Base-by-base conservation (phyloP, 2,888 invertebrate species). In the Tipula helvola region DNA sequence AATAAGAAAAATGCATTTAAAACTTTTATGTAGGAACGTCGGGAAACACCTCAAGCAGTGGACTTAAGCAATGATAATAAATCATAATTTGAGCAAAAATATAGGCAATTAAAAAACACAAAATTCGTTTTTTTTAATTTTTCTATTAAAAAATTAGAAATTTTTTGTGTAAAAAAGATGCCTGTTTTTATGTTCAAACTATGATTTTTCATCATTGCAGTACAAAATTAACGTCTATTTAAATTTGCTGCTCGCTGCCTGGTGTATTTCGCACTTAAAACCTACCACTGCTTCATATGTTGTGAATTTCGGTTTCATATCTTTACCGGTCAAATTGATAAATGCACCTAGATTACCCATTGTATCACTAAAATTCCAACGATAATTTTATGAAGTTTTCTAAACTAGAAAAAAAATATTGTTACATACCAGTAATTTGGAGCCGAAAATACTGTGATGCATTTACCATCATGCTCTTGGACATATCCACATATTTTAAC, bases 321-420 rank as follows among this genome's bases (percentile, higher is more conserved):
- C 96, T 91, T 95, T 95, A 87, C 99, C 99, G 88, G 95, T 96
- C 91, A 99, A 94, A 89, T 95, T 98, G 90, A 99, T 98, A 92
- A 97, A 99, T 89, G 99, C 99, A 90, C 99, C 99, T 92, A 96
- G 95, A 93, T 99, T 99, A 89, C 98, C 98, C 97, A 99, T 99
- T 87, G 98, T 97, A 95, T 99, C 99, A 94, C 98, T 98, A 92
- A 71, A 93, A 93, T 7, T 42, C 1, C 84, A 39, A 86, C 44
- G 28, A 36, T 8, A 83, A 52, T 52, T n/a, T 13, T 71, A 71
- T 10, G 39, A 85, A 86, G 86, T 87, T 57, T 86, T 52, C 52
- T 16, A 3, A 86, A 47, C 5, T 47, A 18, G 13, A 86, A 86
- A 18, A 57, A 57, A 16, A 13, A 41, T 83, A 3, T 44, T 44